These are phyloP conservation scores for Apis cerana DNA, from an alignment of 1,140 invertebrate species.

Conservation along the genomic window DNA sequence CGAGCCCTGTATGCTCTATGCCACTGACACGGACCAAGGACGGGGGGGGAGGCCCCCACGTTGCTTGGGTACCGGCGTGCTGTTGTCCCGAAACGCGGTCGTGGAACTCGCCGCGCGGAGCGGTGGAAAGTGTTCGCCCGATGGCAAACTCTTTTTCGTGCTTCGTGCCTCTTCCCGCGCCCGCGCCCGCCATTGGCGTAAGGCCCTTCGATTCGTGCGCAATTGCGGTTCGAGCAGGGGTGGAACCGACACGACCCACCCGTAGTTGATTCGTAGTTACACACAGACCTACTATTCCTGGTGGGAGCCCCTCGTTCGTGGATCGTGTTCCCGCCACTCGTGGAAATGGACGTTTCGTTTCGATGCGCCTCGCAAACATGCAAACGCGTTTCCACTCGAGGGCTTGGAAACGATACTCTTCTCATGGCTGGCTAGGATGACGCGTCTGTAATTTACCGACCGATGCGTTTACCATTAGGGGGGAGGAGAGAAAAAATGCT, in stretches of 20 bases:
- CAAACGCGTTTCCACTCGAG: not conserved
- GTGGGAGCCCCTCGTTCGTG: not conserved
- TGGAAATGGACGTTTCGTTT: not conserved
- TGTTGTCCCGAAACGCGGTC: conserved; percentile 80
- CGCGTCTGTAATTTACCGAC: too few relatives aligned
- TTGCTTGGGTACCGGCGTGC: conserved; percentile 66
- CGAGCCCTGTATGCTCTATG: conserved; percentile 81
- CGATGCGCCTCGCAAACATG: not conserved
- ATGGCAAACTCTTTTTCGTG: conserved; percentile 78
- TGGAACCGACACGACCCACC: conserved; percentile 1
- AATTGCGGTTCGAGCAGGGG: not conserved
- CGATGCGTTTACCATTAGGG: not conserved
- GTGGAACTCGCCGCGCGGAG: conserved; percentile 72
- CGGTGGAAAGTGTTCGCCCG: conserved; percentile 76
- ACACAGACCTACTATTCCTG: not conserved
- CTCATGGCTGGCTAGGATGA: not conserved
- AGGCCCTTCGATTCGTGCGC: conserved; percentile 10
- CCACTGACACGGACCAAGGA: conserved; percentile 82
- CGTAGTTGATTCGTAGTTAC: conserved; percentile 1
- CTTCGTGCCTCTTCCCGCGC: conserved; percentile 59
- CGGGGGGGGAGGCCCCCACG: conserved; percentile 66
- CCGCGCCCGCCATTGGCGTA: conserved; percentile 70
- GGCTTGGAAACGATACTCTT: not conserved
- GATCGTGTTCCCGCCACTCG: not conserved
- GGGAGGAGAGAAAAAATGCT: not conserved